phyloP scores from a whole-genome alignment of 2,888 invertebrate genomes.

The Sesia bembeciformis region DNA sequence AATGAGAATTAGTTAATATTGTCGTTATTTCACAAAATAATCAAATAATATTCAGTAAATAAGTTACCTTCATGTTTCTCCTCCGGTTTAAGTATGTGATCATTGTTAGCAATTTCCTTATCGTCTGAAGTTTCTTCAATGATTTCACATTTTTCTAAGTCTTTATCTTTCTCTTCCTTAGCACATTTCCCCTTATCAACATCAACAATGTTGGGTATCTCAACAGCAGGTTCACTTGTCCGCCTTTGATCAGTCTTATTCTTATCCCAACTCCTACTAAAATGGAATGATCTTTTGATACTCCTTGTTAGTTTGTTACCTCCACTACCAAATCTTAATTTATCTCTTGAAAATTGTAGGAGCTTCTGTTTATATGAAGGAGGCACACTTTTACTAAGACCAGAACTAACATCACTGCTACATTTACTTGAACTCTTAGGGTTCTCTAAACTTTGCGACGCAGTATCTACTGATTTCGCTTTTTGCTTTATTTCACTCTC shows the following conservation, averaged over 20 bases:
- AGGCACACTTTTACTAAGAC: constrained; percentile 66
- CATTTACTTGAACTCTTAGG: constrained; percentile 60
- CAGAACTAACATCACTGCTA: constrained; percentile 54
- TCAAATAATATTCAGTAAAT: neutral
- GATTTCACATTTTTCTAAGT: constrained; percentile 57
- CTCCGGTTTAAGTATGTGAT: constrained; percentile 36
- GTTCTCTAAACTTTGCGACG: constrained; percentile 61
- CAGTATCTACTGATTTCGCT: constrained; percentile 48
- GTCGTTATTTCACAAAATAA: too few relatives aligned
- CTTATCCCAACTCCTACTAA: constrained; percentile 64
- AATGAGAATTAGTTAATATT: neutral
- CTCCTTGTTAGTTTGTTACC: constrained; percentile 63
- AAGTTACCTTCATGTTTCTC: constrained; percentile 45
- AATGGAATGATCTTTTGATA: constrained; percentile 64
- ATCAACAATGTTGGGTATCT: constrained; percentile 38
- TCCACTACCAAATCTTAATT: constrained; percentile 61
- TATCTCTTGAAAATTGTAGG: constrained; percentile 64
- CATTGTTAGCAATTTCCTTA: constrained; percentile 58
- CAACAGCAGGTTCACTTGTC: constrained; percentile 60
- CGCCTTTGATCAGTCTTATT: constrained; percentile 56
- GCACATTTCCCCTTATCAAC: constrained; percentile 37
- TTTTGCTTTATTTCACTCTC: constrained; percentile 39
- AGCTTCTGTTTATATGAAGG: constrained; percentile 69
- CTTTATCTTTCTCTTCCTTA: constrained; percentile 60
- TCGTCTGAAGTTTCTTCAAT: constrained; percentile 57